A percentile compares a stretch with the other conserved stretches of the same genome.
phyloP scores from a whole-genome alignment of 1,140 invertebrate species.

The Hycleus cichorii region DNA sequence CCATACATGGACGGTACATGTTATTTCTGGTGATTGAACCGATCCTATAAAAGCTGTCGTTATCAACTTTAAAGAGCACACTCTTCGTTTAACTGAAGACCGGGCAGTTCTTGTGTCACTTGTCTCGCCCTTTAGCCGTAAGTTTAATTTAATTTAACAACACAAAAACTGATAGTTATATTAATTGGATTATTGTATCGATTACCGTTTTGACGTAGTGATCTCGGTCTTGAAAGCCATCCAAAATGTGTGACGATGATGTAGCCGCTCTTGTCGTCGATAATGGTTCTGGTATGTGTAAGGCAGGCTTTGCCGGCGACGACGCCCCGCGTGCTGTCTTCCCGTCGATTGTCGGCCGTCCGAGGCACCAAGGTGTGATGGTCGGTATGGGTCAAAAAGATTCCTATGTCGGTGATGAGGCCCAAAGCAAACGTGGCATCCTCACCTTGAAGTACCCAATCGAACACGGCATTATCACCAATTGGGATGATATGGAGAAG shows the following conservation, averaged over 20 bases:
- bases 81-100: too few species aligned
- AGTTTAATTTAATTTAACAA: too few species aligned
- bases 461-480: slow-evolving; percentile 92
- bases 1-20: slow-evolving; percentile 28
- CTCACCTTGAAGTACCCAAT: slow-evolving; percentile 89
- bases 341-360: slow-evolving; percentile 80
- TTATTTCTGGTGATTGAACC: slow-evolving; percentile 6
- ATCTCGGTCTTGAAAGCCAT: too few species aligned
- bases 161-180: too few species aligned
- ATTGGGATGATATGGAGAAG: slow-evolving; percentile 90
- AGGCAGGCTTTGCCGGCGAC: slow-evolving; percentile 85
- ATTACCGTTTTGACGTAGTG: too few species aligned
- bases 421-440: slow-evolving; percentile 86
- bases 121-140: too few species aligned
- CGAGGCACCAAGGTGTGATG: slow-evolving; percentile 84
- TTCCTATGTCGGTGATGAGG: slow-evolving; percentile 85
- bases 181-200: too few species aligned
- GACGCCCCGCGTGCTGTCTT: slow-evolving; percentile 84
- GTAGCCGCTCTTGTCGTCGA: slow-evolving; percentile 82
- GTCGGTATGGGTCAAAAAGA: slow-evolving; percentile 91
- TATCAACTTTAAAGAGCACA: too few species aligned
- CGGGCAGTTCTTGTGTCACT: too few species aligned
- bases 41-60: slow-evolving; percentile 5
- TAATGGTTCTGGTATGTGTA: slow-evolving; percentile 88
- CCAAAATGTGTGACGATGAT: slow-evolving; percentile 83